Conservation (phyloP, 1,140 invertebrate species). For the Microplitis demolitor region DNA sequence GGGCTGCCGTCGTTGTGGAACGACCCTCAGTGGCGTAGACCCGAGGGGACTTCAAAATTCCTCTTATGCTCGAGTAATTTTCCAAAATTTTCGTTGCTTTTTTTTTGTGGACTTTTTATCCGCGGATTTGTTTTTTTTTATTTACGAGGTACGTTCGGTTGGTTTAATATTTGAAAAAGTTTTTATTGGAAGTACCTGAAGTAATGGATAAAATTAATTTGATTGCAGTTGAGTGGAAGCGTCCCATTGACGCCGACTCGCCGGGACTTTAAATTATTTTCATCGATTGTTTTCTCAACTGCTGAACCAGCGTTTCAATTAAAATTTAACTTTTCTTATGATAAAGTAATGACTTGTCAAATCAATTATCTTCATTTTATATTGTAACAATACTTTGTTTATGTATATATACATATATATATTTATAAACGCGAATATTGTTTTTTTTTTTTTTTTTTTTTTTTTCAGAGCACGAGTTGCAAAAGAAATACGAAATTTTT, state of each 20-base stretch:
- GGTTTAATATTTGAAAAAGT: neutral
- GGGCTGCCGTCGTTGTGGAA: conserved; percentile 5
- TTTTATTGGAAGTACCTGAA: neutral
- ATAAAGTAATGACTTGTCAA: too few species aligned
- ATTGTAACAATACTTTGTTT: too few species aligned
- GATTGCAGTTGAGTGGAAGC: conserved; percentile 8
- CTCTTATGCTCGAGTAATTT: neutral
- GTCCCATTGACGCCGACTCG: neutral
- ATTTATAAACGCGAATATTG: too few species aligned
- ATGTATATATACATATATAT: too few species aligned
- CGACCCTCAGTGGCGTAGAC: conserved; percentile 18
- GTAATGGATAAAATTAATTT: conserved; percentile 20
- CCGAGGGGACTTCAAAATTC: neutral
- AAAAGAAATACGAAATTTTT: too few species aligned
- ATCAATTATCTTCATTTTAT: too few species aligned
- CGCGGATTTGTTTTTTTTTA: neutral
- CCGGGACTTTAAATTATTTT: conserved; percentile 1
- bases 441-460: too few species aligned
- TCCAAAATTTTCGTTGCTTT: neutral
- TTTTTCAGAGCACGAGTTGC: too few species aligned
- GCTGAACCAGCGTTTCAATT: neutral
- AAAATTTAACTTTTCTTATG: neutral
- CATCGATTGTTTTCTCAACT: conserved; percentile 1
- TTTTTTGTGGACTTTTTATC: neutral
- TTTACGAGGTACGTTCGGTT: neutral